Conservation (phyloP, 2,888 invertebrate species). For the Leucania comma region DNA sequence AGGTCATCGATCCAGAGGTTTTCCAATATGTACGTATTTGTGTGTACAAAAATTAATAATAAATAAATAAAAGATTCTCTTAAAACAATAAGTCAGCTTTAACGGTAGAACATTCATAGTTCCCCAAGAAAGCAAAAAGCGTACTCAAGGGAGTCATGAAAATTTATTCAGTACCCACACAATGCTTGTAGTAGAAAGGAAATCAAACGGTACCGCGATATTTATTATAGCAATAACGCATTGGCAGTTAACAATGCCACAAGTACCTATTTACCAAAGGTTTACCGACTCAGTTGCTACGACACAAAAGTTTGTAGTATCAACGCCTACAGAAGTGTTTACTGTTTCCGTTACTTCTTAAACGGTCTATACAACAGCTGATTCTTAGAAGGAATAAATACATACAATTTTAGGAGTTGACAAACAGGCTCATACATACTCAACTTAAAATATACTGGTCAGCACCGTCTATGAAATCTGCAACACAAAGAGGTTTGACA, state of each 20-base stretch:
- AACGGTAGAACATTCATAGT: constrained; percentile 24
- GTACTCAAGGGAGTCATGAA: constrained; percentile 18
- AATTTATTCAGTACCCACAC: constrained; percentile 33
- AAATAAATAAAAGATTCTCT: no score
- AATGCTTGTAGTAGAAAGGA: constrained; percentile 10
- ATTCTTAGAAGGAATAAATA: constrained; percentile 33
- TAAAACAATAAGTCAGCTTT: constrained; percentile 14
- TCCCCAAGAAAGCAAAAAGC: constrained; percentile 12
- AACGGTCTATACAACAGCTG: constrained; percentile 5
- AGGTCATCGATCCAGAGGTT: no score
- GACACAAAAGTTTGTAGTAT: constrained; percentile 27
- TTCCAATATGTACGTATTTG: no score
- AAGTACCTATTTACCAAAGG: constrained; percentile 24
- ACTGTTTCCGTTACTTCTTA: constrained; percentile 34
- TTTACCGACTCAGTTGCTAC: constrained; percentile 26
- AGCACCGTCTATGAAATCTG: constrained; percentile 6
- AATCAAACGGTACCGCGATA: constrained; percentile 42
- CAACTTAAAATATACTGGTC: not conserved
- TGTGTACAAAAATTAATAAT: no score
- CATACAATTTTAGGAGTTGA: constrained; percentile 3
- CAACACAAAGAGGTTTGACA: not conserved
- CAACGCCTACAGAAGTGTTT: constrained; percentile 31
- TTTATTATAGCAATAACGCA: constrained; percentile 42
- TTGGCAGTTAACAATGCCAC: constrained; percentile 29
- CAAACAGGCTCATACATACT: not conserved